These are phyloP conservation scores for Rhynchonema sp. DNA, from an alignment of 2,888 invertebrate species.

Conservation along the genomic window DNA sequence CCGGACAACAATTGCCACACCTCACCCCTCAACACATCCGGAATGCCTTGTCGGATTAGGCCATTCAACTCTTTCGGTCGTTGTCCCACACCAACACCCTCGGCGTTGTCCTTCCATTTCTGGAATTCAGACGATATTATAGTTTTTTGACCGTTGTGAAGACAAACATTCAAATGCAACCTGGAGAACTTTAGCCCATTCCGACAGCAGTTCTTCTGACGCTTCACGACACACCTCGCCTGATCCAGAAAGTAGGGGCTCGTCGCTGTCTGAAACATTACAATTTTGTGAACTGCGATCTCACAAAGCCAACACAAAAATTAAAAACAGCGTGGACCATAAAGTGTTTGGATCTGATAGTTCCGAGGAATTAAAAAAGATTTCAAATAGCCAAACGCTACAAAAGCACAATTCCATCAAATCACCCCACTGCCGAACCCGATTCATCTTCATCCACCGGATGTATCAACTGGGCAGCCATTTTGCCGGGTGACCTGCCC, in stretches of 20 bases:
- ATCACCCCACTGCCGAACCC: too few relatives aligned
- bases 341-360: too few relatives aligned
- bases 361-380: too few relatives aligned
- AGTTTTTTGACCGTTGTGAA: too few relatives aligned
- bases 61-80: slow-evolving; percentile 60
- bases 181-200: slow-evolving; percentile 62
- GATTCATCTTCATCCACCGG: slow-evolving; percentile 27
- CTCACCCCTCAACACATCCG: slow-evolving; percentile 83
- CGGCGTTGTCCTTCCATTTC: slow-evolving; percentile 24
- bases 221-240: slow-evolving; percentile 92
- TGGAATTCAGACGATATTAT: slow-evolving; percentile 8
- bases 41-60: slow-evolving; percentile 59
- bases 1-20: slow-evolving; percentile 59
- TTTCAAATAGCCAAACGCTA: too few relatives aligned
- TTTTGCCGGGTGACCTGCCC: slow-evolving; percentile 6
- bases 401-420: too few relatives aligned
- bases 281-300: too few relatives aligned
- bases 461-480: slow-evolving; percentile 26
- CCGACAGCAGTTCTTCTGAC: slow-evolving; percentile 68
- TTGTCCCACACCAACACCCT: neutral
- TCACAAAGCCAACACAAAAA: too few relatives aligned
- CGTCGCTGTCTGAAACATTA: slow-evolving; percentile 37
- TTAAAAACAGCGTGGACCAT: too few relatives aligned
- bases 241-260: slow-evolving; percentile 87
- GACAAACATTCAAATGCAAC: too few relatives aligned